Conservation (phyloP, 2,797 vertebrate genomes). For the Crypturellus tataupa region DNA sequence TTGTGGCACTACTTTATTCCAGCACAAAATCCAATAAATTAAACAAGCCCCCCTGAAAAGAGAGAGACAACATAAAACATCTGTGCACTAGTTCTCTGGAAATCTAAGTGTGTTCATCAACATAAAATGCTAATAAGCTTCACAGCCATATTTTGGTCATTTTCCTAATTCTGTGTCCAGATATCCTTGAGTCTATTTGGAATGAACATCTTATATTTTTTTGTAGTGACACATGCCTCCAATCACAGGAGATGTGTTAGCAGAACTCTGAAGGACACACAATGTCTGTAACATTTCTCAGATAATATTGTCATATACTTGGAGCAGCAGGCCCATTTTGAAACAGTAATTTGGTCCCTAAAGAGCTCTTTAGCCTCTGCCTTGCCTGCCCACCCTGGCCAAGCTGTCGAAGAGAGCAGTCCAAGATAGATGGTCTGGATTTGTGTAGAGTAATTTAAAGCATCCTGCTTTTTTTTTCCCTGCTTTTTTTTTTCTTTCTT, state of each 20-base stretch:
- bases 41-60: neutral
- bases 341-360: conserved; percentile 84
- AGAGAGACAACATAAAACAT: conserved; percentile 47
- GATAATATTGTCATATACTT: conserved; percentile 81
- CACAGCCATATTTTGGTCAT: conserved; percentile 44
- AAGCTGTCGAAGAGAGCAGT: conserved; percentile 79
- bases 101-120: conserved; percentile 29
- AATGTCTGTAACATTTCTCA: conserved; percentile 80
- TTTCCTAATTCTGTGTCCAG: conserved; percentile 60
- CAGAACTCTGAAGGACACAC: conserved; percentile 75
- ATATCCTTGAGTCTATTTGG: conserved; percentile 68
- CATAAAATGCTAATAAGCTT: conserved; percentile 59
- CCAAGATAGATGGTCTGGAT: conserved; percentile 82
- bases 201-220: conserved; percentile 31
- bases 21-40: conserved; percentile 7
- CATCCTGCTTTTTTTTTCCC: conserved; percentile 51
- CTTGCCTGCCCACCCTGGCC: conserved; percentile 78
- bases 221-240: conserved; percentile 66
- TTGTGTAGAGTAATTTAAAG: conserved; percentile 83
- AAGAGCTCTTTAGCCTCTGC: conserved; percentile 82
- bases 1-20: conserved; percentile 31
- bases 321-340: conserved; percentile 80
- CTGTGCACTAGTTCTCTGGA: conserved; percentile 42
- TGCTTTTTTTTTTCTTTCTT: conserved; percentile 63
- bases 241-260: conserved; percentile 78